phyloP scores from a whole-genome alignment of 2,113 vertebrate species.

The Clarias gariepinus region DNA sequence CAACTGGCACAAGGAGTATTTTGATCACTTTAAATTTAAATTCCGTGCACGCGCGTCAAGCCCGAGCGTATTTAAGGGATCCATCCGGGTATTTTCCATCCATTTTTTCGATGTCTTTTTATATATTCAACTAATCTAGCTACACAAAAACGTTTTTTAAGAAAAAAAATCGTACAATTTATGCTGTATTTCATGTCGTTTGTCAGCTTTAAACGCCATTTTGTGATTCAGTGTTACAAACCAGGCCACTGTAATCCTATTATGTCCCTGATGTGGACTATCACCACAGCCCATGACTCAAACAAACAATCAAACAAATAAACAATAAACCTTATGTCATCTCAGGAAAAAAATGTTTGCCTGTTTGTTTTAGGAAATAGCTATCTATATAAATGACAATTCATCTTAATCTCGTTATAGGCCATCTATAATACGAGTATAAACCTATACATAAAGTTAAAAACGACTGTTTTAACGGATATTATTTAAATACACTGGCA shows the following conservation, averaged over 20 bases:
- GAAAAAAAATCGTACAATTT: too few species aligned
- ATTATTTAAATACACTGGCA: background rate
- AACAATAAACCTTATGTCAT: background rate
- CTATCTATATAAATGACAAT: background rate
- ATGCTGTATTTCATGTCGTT: background rate
- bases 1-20: background rate
- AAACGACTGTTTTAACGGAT: background rate
- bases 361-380: too few species aligned
- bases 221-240: background rate
- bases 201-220: conserved; percentile 7
- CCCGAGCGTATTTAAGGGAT: background rate
- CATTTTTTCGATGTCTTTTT: background rate
- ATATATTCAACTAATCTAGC: too few species aligned
- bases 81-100: background rate
- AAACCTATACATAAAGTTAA: too few species aligned
- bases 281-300: background rate
- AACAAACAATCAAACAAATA: background rate
- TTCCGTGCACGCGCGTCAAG: background rate
- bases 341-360: background rate
- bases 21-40: background rate
- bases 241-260: background rate
- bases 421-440: too few species aligned
- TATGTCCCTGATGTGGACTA: too few species aligned
- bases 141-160: background rate
- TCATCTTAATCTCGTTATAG: too few species aligned